These are phyloP conservation scores for Ibidorhyncha struthersii DNA, from an alignment of 2,113 vertebrate genomes.

Conservation along the genomic window DNA sequence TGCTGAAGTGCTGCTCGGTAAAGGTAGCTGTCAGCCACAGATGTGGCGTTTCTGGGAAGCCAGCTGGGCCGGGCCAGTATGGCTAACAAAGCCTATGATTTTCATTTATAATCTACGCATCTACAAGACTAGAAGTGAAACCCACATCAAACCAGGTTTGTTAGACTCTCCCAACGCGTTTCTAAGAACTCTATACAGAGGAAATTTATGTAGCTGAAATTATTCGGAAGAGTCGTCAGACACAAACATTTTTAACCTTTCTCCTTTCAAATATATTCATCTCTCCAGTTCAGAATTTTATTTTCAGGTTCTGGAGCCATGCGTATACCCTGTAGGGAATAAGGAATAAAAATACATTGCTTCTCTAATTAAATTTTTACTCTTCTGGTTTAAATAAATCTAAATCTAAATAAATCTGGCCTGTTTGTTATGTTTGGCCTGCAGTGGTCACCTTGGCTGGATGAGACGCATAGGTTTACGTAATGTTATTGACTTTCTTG, in stretches of 20 bases:
- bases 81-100: background rate
- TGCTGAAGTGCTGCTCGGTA: background rate
- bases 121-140: constrained; percentile 7
- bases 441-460: background rate
- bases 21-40: background rate
- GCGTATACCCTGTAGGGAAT: background rate
- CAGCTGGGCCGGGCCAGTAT: background rate
- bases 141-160: background rate
- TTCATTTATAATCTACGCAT: background rate
- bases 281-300: background rate
- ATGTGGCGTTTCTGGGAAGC: background rate
- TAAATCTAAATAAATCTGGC: background rate
- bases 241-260: background rate
- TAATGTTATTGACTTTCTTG: background rate
- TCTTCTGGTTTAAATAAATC: background rate
- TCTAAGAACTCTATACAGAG: constrained; percentile 7
- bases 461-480: background rate
- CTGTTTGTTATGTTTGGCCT: background rate
- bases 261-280: background rate
- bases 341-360: background rate
- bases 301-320: background rate
- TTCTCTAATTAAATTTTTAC: background rate
- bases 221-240: background rate
- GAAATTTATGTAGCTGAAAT: background rate
- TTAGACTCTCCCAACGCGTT: background rate